Percentiles rank a stretch among this genome's conserved stretches.
Conservation (phyloP, 2,113 vertebrate genomes). For the Gulo gulo region DNA sequence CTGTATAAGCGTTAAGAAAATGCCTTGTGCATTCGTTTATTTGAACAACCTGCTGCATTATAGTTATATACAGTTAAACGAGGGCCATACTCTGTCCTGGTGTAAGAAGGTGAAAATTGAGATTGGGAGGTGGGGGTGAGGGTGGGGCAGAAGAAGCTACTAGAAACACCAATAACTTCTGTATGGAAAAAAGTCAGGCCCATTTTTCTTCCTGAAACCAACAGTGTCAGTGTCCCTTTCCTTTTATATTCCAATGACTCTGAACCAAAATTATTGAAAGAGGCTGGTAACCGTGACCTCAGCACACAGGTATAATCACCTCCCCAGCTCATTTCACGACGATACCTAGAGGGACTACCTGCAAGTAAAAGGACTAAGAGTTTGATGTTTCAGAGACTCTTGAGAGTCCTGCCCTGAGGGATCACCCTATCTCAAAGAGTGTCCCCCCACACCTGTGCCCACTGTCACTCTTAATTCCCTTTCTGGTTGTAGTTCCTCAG, state of each 20-base stretch:
- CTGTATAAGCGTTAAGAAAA: background rate
- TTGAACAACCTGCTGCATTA: background rate
- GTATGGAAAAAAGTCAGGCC: background rate
- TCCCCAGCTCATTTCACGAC: background rate
- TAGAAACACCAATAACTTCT: background rate
- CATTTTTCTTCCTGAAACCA: background rate
- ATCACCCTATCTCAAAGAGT: background rate
- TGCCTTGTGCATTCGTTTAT: background rate
- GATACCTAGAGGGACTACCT: background rate
- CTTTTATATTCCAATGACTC: background rate
- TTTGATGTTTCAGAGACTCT: background rate
- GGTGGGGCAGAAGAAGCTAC: background rate
- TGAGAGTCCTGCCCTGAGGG: background rate
- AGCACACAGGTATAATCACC: background rate
- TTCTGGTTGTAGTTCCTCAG: background rate
- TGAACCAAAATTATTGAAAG: background rate
- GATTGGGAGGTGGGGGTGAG: background rate
- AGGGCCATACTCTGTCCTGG: background rate
- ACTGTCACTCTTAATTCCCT: background rate
- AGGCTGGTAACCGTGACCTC: background rate
- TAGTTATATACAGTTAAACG: background rate
- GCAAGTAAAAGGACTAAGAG: background rate
- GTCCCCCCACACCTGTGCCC: rapidly evolving
- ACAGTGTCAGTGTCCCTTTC: background rate
- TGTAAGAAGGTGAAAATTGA: background rate